Evolutionary conservation across 2,113 vertebrate species (phyloP).

Genomic region (Dascyllus trimaculatus): DNA sequence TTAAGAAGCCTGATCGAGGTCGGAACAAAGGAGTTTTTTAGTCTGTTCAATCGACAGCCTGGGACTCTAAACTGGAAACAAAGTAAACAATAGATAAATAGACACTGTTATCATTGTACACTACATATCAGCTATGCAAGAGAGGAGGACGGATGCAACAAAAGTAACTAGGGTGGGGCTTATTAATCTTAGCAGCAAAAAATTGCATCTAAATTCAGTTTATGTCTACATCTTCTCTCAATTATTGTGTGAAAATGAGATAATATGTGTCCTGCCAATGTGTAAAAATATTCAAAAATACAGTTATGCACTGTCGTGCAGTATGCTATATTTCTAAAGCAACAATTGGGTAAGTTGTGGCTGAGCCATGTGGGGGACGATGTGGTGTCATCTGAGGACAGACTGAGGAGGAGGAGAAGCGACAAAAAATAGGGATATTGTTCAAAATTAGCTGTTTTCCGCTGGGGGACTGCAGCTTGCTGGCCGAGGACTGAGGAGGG

Average conservation of each 20-base stretch:
- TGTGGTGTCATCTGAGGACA: slow-evolving; percentile 64
- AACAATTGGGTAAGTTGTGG: slow-evolving; percentile 46
- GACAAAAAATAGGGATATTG: slow-evolving; percentile 68
- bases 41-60: no score
- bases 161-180: no score
- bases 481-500: slow-evolving; percentile 43
- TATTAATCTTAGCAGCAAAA: background rate
- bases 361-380: slow-evolving; percentile 36
- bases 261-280: background rate
- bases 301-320: slow-evolving; percentile 1
- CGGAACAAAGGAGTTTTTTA: no score
- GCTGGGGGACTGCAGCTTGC: slow-evolving; percentile 56
- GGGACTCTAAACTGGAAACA: no score
- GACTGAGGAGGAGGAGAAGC: slow-evolving; percentile 36
- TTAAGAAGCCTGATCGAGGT: no score
- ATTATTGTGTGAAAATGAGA: background rate
- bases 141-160: background rate
- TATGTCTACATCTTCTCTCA: background rate
- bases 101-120: background rate
- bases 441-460: slow-evolving; percentile 68
- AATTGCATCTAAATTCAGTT: background rate
- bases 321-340: slow-evolving; percentile 7
- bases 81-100: background rate
- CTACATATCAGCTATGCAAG: background rate
- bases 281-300: background rate